Base-by-base conservation (phyloP, 37 sponge, comb jelly and placozoan genomes). In the Ianthella basta region DNA sequence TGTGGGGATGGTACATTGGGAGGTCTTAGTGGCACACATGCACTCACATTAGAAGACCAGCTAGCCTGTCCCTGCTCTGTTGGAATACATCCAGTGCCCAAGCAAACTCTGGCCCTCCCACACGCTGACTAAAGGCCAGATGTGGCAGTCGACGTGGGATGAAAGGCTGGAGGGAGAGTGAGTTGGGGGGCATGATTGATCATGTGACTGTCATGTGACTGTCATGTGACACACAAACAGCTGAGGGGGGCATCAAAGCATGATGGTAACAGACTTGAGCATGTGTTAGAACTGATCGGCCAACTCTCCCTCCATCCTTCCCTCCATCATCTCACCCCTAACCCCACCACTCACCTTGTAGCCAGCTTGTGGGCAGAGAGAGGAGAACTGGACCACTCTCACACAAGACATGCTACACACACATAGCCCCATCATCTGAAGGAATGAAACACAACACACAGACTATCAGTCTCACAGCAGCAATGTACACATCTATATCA, bases 391-490 rank as follows among this genome's bases (percentile, higher is more conserved):
- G 35, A 69, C 70, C 34, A 69, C 34, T 30, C 70, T 32, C 19
- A 69, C 4, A 30, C 70, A 69, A 35, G 70, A 69, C 34, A 69
- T 32, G 35, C 35, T 30, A 30, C 70, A 69, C 70, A 69, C 70
- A 18, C 35, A 34, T 33, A 69, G 34, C 6, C 29, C 70, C 34
- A 4, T 69, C 33, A 69, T n/a, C 70, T 69, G 34, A 18, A 30
- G 50, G 8, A 44, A 44, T 8, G 8, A 8, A 44, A 44, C 3
- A 44, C 3, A 44, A 44, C 50, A 10, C 8, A 8, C 8, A 44
- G 6, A 44, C 50, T 10, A 8, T 44, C 50, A 44, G 50, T 44
- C 50, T 3, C 50, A 44, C 50, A 44, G 8, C 50, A 44, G n/a
- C 50, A 44, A 10, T 44, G 8, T 44, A n/a, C 8, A 44, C 3